Conservation (phyloP, 2,888 invertebrate genomes). For the Gastracanthus pulcherrimus region DNA sequence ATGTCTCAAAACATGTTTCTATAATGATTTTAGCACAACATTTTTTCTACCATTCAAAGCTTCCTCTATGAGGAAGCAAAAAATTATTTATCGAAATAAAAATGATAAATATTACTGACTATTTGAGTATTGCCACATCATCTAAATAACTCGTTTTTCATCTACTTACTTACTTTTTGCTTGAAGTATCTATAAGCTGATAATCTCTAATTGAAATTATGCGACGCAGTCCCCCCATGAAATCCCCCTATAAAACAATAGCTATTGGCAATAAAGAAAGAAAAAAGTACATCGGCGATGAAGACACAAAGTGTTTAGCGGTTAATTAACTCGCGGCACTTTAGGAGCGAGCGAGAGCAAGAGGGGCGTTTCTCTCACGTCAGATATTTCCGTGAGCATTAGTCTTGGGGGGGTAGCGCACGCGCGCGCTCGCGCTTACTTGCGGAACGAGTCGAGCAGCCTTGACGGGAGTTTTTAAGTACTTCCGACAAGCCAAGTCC, state of each 20-base stretch:
- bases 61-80: no score
- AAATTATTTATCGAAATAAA: no score
- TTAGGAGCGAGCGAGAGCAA: not conserved
- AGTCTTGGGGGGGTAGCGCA: not conserved
- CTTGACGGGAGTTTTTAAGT: slow-evolving; percentile 52
- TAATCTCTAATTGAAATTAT: no score
- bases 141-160: no score
- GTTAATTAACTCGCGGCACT: slow-evolving; percentile 48
- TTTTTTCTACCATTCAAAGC: no score
- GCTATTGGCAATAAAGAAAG: not conserved
- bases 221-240: no score
- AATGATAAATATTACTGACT: no score
- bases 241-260: not conserved
- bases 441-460: slow-evolving; percentile 47
- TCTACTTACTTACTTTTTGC: no score
- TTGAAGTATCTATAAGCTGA: no score
- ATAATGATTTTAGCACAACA: no score
- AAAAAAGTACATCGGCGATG: not conserved
- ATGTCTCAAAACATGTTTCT: no score
- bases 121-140: no score
- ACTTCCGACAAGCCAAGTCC: slow-evolving; percentile 43
- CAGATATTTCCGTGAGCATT: slow-evolving; percentile 35
- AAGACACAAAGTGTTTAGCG: slow-evolving; percentile 43
- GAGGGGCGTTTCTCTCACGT: slow-evolving; percentile 38
- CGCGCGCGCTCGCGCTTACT: not conserved